Base-by-base conservation (phyloP, 2,888 invertebrate species). In the Homarus gammarus region DNA sequence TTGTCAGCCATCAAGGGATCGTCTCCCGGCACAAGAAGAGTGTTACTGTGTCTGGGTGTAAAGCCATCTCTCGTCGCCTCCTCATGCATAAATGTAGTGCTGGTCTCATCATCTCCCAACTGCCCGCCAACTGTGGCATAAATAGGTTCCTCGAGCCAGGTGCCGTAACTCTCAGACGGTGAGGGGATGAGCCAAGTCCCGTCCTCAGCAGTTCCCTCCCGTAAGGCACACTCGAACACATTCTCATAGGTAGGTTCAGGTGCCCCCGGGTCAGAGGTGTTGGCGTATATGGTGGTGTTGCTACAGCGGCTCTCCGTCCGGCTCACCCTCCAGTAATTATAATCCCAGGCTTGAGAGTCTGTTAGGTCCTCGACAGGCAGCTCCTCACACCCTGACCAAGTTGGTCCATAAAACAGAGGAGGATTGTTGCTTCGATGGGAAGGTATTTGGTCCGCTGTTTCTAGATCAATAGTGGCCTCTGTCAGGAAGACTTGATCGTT, bases 191-290 rank as follows among this genome's bases (percentile, higher is more conserved):
- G 49, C 27, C 70, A 49, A 0, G 40, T 40, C 18, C 38, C 22
- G 44, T 27, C 27, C 5, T 64, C 81, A 1, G 27, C 73, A 61
- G 64, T 77, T 22, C 64, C 64, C 44, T 85, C 85, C 15, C 68
- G 75, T 1, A 40, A 12, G 33, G 77, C 12, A 64, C 85, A 77
- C 64, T 85, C 85, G 36, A 85, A 85, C 22, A 85, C 85, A 22
- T 85, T 85, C 44, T 77, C 64, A 31, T 85, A 85, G 38, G 77
- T 75, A 12, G 85, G 61, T 49, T 85, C 73, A 40, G 85, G 64
- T 33, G 75, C 85, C 38, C 85, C 85, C 49, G 75, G 85, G 61
- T 85, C 85, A 27, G 85, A 85, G 18, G 85, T 77, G 77, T 85
- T 85, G 49, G 85, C 85, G 49, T 85, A 85, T 15, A 75, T 61